Percentiles rank a stretch among this genome's conserved stretches.
Evolutionary conservation across 2,797 vertebrate genomes (phyloP).

Genomic region (Oophaga sylvatica): DNA sequence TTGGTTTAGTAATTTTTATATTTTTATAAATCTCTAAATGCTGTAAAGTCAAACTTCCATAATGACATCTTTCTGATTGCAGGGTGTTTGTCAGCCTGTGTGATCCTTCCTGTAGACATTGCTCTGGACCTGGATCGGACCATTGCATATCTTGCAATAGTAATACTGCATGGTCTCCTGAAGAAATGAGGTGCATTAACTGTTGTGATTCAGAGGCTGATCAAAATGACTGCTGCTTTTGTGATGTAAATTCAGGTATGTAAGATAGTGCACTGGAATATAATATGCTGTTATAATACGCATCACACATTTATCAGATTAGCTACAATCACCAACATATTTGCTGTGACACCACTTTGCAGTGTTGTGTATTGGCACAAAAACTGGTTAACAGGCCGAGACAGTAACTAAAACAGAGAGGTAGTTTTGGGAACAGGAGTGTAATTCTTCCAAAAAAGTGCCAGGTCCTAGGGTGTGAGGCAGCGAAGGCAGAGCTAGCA

Average conservation of each 20-base stretch:
- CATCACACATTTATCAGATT: too few relatives aligned
- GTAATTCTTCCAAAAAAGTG: too few relatives aligned
- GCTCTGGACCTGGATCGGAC: slow-evolving; percentile 72
- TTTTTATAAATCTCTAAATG: not conserved
- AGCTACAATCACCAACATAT: too few relatives aligned
- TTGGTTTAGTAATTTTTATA: not conserved
- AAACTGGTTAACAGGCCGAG: too few relatives aligned
- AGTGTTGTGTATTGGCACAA: too few relatives aligned
- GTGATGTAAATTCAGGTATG: slow-evolving; percentile 76
- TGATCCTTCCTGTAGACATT: slow-evolving; percentile 77
- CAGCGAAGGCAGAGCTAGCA: too few relatives aligned
- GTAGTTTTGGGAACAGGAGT: too few relatives aligned
- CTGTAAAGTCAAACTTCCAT: too few relatives aligned
- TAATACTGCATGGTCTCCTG: slow-evolving; percentile 74
- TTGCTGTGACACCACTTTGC: too few relatives aligned
- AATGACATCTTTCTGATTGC: not conserved
- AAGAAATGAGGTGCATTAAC: slow-evolving; percentile 73
- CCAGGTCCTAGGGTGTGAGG: too few relatives aligned
- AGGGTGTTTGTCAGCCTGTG: slow-evolving; percentile 76
- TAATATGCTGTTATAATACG: too few relatives aligned
- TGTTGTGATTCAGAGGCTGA: slow-evolving; percentile 73
- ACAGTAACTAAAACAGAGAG: too few relatives aligned
- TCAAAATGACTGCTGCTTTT: slow-evolving; percentile 76
- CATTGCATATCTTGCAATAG: slow-evolving; percentile 77
- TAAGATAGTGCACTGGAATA: not conserved